These are phyloP conservation scores for Oopsacas minuta DNA, from an alignment of 37 sponge, comb jelly and placozoan genomes.

Conservation along the genomic window DNA sequence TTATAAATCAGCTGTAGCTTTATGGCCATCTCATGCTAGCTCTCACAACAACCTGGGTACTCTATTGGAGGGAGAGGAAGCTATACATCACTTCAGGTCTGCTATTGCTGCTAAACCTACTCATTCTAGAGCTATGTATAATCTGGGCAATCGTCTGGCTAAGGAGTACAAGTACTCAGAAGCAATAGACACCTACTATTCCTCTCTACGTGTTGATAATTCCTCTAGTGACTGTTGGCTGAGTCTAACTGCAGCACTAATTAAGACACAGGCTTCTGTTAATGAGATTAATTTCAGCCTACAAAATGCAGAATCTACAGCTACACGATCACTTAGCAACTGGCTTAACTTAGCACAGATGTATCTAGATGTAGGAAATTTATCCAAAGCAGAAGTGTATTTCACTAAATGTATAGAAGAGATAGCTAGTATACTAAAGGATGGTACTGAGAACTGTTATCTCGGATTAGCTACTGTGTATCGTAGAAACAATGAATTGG, in stretches of 20 bases:
- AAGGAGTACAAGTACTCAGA: not conserved
- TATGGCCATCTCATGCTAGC: conserved; percentile 56
- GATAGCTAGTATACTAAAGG: not conserved
- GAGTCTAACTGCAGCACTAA: not conserved
- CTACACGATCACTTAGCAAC: not conserved
- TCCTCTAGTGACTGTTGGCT: not conserved
- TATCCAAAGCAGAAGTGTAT: not conserved
- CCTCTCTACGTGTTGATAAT: not conserved
- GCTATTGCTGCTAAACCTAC: conserved; percentile 52
- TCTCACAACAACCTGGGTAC: conserved; percentile 82
- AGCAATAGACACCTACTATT: not conserved
- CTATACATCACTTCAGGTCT: conserved; percentile 37
- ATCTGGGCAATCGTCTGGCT: conserved; percentile 40
- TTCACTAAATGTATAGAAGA: not conserved
- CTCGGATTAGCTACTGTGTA: not conserved
- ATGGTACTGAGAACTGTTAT: not conserved
- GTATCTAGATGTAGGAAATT: not conserved
- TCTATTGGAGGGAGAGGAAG: conserved; percentile 38
- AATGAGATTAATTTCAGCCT: not conserved
- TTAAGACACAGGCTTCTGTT: not conserved
- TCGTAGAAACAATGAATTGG: not conserved
- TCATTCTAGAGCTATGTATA: conserved; percentile 65
- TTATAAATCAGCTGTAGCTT: conserved; percentile 42
- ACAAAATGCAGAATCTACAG: not conserved
- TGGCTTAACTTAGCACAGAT: not conserved